These are phyloP conservation scores for Timandra comae DNA, from an alignment of 2,888 invertebrate species.

Conservation along the genomic window DNA sequence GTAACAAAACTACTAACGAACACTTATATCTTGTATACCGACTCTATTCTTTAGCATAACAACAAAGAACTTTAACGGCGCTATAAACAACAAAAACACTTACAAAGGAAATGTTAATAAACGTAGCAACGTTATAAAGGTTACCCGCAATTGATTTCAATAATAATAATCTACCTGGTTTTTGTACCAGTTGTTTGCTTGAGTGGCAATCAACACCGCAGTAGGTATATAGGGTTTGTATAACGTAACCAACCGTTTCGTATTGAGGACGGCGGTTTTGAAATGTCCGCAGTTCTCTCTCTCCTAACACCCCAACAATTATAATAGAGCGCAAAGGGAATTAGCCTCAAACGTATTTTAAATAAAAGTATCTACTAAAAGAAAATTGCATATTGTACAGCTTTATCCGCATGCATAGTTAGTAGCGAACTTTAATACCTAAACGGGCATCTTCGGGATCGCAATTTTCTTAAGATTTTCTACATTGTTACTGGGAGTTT, in stretches of 20 bases:
- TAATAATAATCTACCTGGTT: background rate
- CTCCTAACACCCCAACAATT: constrained; percentile 27
- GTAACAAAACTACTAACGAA: too few relatives aligned
- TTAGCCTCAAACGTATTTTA: constrained; percentile 35
- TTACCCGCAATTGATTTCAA: background rate
- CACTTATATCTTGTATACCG: too few relatives aligned
- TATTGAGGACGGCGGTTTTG: constrained; percentile 17
- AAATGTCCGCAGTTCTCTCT: constrained; percentile 15
- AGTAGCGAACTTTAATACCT: constrained; percentile 8
- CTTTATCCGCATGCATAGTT: constrained; percentile 20
- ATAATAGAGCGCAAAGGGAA: constrained; percentile 31
- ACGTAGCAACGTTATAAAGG: too few relatives aligned
- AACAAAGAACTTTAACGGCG: too few relatives aligned
- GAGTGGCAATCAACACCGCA: constrained; percentile 13
- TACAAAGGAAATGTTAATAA: too few relatives aligned
- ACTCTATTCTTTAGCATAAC: too few relatives aligned
- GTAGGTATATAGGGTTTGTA: too few relatives aligned
- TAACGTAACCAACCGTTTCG: background rate
- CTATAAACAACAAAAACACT: too few relatives aligned
- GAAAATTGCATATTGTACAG: constrained; percentile 23
- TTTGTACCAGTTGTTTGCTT: constrained; percentile 6
- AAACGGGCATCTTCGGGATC: constrained; percentile 6
- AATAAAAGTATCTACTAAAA: constrained; percentile 31
- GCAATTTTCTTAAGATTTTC: background rate
- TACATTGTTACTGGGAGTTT: too few relatives aligned